These are phyloP conservation scores for Ernsta delagoae DNA, from an alignment of 2,888 invertebrate species.

Conservation along the genomic window DNA sequence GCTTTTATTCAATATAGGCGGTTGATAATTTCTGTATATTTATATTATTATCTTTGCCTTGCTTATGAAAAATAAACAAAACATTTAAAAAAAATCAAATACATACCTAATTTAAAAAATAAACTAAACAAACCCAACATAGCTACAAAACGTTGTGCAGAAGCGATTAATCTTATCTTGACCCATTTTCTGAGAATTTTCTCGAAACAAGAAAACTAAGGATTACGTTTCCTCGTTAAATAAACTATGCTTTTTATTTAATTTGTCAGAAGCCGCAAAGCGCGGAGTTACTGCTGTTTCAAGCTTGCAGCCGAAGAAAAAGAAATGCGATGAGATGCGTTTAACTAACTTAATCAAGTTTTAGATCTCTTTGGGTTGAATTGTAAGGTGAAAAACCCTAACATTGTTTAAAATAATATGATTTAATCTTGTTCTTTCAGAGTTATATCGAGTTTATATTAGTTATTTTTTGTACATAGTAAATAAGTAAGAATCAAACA, in stretches of 20 bases:
- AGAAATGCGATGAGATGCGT: slow-evolving; percentile 6
- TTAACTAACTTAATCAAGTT: slow-evolving; percentile 13
- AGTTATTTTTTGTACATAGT: no score
- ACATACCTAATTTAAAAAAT: no score
- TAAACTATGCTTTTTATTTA: slow-evolving; percentile 25
- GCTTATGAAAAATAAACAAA: no score
- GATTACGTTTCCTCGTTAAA: slow-evolving; percentile 19
- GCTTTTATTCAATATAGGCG: no score
- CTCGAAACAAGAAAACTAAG: slow-evolving; percentile 11
- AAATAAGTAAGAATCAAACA: no score
- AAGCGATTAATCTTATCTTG: slow-evolving; percentile 4
- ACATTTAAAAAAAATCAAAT: no score
- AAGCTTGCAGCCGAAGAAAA: background rate
- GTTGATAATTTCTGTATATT: no score
- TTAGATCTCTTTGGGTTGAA: background rate
- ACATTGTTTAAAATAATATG: background rate
- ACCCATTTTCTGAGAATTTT: slow-evolving; percentile 5
- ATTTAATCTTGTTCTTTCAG: no score
- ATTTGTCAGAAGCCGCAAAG: slow-evolving; percentile 16
- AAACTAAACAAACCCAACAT: no score
- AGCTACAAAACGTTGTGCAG: background rate
- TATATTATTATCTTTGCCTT: no score
- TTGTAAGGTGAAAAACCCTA: background rate
- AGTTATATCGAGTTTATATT: no score
- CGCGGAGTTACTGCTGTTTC: background rate